A percentile compares a stretch with the other conserved stretches of the same genome.
Evolutionary conservation across 1,140 invertebrate genomes (phyloP).

Genomic region (Mercenaria mercenaria): DNA sequence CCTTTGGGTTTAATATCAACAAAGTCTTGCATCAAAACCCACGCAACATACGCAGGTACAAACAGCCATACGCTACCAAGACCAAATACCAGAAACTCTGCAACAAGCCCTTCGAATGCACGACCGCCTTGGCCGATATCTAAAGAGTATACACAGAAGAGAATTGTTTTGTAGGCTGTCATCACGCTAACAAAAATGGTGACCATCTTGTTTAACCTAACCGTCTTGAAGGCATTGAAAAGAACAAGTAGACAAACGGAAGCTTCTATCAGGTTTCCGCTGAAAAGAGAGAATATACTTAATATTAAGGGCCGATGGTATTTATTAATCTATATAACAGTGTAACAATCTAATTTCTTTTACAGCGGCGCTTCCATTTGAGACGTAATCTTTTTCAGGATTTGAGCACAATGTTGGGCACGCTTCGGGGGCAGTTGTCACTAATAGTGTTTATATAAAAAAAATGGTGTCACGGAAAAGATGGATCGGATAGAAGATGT

Average conservation of each 20-base stretch:
- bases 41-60: conserved; percentile 4
- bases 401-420: too few relatives aligned
- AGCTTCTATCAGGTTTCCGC: conserved; percentile 41
- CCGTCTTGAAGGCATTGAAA: conserved; percentile 38
- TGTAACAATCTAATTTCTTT: background rate
- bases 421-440: too few relatives aligned
- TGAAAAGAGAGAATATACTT: background rate
- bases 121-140: conserved; percentile 29
- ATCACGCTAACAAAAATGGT: conserved; percentile 13
- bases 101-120: background rate
- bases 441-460: too few relatives aligned
- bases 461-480: too few relatives aligned
- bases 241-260: background rate
- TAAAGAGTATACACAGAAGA: conserved; percentile 36
- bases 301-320: background rate
- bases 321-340: background rate
- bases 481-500: too few relatives aligned
- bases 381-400: background rate
- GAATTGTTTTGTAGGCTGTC: conserved; percentile 30
- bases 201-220: conserved; percentile 6
- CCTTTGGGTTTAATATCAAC: background rate
- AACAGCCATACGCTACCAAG: conserved; percentile 4
- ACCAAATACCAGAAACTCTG: conserved; percentile 32
- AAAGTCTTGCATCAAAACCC: conserved; percentile 32
- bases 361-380: background rate